Evolutionary conservation across 2,113 vertebrate genomes (phyloP), one percentile per base, ranked within the genome.

Genomic region (Corythornis cristatus): DNA sequence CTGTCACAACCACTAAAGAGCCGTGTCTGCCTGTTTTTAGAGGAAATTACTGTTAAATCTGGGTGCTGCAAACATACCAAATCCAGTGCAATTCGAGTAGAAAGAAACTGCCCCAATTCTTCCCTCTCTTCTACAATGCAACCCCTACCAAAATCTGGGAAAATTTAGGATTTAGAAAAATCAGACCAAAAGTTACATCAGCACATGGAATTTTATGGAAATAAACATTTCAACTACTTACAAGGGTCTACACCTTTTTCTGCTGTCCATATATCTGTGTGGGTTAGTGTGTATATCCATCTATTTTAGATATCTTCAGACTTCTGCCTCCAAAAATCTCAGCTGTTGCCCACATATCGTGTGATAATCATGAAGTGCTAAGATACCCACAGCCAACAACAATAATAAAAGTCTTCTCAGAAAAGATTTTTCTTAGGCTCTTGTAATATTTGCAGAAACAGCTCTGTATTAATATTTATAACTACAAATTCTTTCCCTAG

Each of bases 1-100:
- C 51, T 87, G 65, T 83, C 89, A 73, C 12, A 48, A 89, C n/a
- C 68, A 93, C 76, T 83, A 92, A 83, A 94, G 90, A 92, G 53
- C 81, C 81, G 85, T 9, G 43, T 54, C 81, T 87, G 58, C 73
- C 80, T 71, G 53, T 71, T 96, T 90, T 91, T 77, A 89, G 54
- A 88, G 84, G 88, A 89, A 88, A 75, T 73, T 77, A 73, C 43
- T 61, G 87, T 89, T 80, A 90, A 74, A 87, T 71, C 84, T 89
- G 78, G 71, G 67, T 94, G 42, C 56, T 74, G 85, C 65, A 88
- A 73, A 48, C 61, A 73, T 67, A 84, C 17, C 22, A 50, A 81
- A 31, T 60, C 53, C 15, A 91, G 37, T 68, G 15, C 64, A 83
- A 71, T 33, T 77, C 50, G 86, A 93, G 64, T 5, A 89, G 75